Conservation (phyloP, 2,113 vertebrate genomes). For the Bubo scandiacus region DNA sequence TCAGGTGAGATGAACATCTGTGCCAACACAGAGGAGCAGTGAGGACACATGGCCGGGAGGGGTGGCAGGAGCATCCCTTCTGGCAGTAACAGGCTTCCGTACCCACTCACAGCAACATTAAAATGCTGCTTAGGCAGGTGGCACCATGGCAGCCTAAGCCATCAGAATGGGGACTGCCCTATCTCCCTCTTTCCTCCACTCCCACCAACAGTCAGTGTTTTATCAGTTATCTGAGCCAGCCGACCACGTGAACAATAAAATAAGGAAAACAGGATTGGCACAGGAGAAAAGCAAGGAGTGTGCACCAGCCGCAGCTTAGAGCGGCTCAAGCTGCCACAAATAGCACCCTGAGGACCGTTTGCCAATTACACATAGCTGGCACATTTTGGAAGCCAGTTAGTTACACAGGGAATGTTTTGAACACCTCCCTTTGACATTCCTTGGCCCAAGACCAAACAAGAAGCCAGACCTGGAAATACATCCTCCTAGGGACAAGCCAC, state of each 20-base stretch:
- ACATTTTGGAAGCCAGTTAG: neutral
- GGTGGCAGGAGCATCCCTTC: neutral
- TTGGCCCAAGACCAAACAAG: neutral
- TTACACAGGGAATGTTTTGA: neutral
- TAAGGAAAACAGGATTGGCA: neutral
- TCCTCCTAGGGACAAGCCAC: neutral
- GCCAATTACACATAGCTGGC: neutral
- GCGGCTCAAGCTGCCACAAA: neutral
- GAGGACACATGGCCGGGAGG: neutral
- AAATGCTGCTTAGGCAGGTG: neutral
- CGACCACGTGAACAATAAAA: neutral
- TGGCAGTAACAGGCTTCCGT: neutral
- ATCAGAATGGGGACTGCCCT: accelerated
- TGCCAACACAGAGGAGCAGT: neutral
- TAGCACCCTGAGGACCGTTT: accelerated
- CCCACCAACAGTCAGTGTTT: neutral
- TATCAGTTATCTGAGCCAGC: neutral
- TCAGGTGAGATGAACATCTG: neutral
- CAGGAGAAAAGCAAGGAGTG: neutral
- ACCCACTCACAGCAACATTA: neutral
- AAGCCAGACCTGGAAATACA: neutral
- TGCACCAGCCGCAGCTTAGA: neutral
- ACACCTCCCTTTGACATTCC: neutral
- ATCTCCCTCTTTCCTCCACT: neutral
- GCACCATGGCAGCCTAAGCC: neutral